phyloP scores from a whole-genome alignment of 2,888 invertebrate genomes.

The Polia nebulosa region DNA sequence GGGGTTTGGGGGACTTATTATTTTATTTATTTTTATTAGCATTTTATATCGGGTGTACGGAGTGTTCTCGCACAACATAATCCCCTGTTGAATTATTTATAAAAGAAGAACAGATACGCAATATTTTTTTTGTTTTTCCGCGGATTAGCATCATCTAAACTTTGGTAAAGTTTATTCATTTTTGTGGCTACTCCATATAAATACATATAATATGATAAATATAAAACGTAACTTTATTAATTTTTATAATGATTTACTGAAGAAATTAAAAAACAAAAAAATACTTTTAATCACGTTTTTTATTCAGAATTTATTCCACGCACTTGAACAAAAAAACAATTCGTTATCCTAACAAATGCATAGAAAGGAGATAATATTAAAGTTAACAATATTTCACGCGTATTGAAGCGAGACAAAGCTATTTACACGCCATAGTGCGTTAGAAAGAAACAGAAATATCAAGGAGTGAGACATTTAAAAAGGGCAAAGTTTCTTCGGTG shows the following conservation, averaged over 20 bases:
- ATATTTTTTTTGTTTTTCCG: background rate
- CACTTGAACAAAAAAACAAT: conserved; percentile 66
- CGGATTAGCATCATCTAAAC: background rate
- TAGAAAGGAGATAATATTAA: conserved; percentile 82
- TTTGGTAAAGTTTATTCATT: background rate
- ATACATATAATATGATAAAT: fast-evolving
- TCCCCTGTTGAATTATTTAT: conserved; percentile 43
- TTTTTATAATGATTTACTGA: background rate
- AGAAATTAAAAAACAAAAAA: background rate
- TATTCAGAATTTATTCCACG: conserved; percentile 1
- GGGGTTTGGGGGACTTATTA: conserved; percentile 56
- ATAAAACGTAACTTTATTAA: background rate
- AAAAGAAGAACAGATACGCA: conserved; percentile 5
- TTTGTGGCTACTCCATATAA: background rate
- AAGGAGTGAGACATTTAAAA: conserved; percentile 68
- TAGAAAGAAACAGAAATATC: conserved; percentile 63
- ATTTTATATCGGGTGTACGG: conserved; percentile 34
- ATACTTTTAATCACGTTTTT: background rate
- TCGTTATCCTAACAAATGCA: conserved; percentile 71
- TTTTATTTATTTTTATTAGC: conserved; percentile 53
- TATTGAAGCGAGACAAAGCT: conserved; percentile 74
- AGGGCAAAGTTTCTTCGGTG: conserved; percentile 79
- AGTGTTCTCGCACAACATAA: conserved; percentile 35
- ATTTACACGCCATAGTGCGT: conserved; percentile 55
- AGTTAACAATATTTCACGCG: conserved; percentile 78